These are phyloP conservation scores for Gastrophysa polygoni DNA, from an alignment of 2,888 invertebrate genomes.

Conservation along the genomic window DNA sequence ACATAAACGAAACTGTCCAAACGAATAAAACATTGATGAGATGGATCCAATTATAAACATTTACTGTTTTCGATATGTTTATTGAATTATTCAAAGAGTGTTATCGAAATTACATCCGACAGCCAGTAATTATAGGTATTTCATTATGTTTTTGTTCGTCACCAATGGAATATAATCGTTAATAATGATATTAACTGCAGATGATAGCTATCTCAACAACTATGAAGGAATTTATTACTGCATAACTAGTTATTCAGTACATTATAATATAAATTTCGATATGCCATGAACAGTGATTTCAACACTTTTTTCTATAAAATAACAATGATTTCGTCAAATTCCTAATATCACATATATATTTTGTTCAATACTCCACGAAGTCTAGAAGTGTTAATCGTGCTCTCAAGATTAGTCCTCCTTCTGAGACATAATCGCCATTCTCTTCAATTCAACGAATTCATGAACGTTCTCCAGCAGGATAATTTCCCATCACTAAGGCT, in stretches of 20 bases:
- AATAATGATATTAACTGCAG: neutral
- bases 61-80: slow-evolving; percentile 12
- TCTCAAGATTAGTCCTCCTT: too few species aligned
- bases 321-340: too few species aligned
- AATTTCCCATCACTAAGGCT: neutral
- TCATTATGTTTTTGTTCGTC: neutral
- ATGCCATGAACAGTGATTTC: neutral
- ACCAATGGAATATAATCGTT: neutral
- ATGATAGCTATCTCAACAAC: neutral
- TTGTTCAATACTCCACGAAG: too few species aligned
- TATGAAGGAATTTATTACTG: neutral
- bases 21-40: slow-evolving; percentile 8
- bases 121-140: neutral
- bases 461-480: neutral
- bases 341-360: too few species aligned
- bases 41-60: slow-evolving; percentile 13
- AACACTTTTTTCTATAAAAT: neutral
- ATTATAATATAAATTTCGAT: neutral
- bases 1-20: slow-evolving; percentile 10
- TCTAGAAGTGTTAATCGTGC: too few species aligned
- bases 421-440: too few species aligned
- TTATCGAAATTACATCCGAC: neutral
- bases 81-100: slow-evolving; percentile 1
- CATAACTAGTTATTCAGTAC: neutral
- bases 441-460: neutral